Percentiles rank a stretch among this genome's conserved stretches.
Evolutionary conservation across 2,797 vertebrate genomes (phyloP).

Genomic region (Picus viridis): DNA sequence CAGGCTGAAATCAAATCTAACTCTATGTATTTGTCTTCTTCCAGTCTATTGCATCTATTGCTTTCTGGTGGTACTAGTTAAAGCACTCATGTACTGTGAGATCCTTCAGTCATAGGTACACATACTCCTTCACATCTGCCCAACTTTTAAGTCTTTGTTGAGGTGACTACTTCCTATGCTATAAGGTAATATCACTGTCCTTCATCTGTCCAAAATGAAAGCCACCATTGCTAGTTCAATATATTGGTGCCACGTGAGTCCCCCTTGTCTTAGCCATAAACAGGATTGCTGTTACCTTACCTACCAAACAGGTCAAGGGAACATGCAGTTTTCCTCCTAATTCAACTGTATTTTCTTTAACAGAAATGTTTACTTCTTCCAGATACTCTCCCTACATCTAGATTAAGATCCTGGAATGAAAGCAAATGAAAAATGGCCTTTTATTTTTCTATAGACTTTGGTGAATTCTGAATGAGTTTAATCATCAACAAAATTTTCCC

Average conservation of each 20-base stretch:
- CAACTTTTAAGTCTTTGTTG: not conserved
- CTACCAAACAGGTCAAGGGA: not conserved
- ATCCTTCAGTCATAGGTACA: not conserved
- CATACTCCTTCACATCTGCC: not conserved
- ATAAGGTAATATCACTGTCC: not conserved
- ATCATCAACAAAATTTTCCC: not conserved
- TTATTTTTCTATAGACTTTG: not conserved
- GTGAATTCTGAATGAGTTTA: not conserved
- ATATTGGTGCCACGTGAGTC: not conserved
- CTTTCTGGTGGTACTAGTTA: not conserved
- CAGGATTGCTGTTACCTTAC: not conserved
- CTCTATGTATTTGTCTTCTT: not conserved
- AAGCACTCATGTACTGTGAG: not conserved
- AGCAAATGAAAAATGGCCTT: not conserved
- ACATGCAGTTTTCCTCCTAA: not conserved
- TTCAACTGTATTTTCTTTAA: not conserved
- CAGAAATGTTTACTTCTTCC: not conserved
- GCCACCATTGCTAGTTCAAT: not conserved
- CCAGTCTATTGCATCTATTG: not conserved
- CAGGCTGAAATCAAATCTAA: not conserved
- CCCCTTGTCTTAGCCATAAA: not conserved
- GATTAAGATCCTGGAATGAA: not conserved
- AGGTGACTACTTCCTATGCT: not conserved
- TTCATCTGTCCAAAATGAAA: not conserved
- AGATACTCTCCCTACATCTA: not conserved